A percentile compares a stretch with the other conserved stretches of the same genome.
Evolutionary conservation across 2,113 vertebrate genomes (phyloP).

Genomic region (Python bivittatus): DNA sequence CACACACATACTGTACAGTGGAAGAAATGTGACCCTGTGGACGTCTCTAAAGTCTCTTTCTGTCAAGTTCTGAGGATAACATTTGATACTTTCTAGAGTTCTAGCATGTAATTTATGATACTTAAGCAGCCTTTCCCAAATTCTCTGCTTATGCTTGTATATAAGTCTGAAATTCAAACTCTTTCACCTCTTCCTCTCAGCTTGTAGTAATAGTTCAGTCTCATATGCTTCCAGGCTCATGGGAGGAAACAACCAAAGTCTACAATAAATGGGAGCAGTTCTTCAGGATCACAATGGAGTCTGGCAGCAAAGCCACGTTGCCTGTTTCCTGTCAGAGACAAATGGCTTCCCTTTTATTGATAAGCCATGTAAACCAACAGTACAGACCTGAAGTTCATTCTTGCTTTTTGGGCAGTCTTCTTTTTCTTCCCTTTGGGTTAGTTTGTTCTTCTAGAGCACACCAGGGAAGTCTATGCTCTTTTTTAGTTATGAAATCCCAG

Average conservation of each 20-base stretch:
- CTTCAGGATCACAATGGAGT: background rate
- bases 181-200: background rate
- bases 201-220: background rate
- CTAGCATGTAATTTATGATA: background rate
- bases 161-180: background rate
- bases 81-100: background rate
- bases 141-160: background rate
- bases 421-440: background rate
- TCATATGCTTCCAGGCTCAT: background rate
- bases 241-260: background rate
- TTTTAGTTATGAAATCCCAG: background rate
- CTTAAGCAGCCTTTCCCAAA: background rate
- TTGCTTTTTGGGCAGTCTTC: background rate
- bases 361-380: background rate
- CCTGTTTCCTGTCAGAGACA: background rate
- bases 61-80: background rate
- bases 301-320: background rate
- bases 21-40: background rate
- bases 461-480: background rate
- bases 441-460: background rate
- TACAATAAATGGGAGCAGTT: background rate
- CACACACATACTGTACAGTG: background rate
- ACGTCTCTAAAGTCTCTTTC: background rate
- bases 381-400: background rate
- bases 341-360: conserved; percentile 14